Conservation (phyloP, 92 coral and sea anemone genomes). For the Phenganax stokvisi region DNA sequence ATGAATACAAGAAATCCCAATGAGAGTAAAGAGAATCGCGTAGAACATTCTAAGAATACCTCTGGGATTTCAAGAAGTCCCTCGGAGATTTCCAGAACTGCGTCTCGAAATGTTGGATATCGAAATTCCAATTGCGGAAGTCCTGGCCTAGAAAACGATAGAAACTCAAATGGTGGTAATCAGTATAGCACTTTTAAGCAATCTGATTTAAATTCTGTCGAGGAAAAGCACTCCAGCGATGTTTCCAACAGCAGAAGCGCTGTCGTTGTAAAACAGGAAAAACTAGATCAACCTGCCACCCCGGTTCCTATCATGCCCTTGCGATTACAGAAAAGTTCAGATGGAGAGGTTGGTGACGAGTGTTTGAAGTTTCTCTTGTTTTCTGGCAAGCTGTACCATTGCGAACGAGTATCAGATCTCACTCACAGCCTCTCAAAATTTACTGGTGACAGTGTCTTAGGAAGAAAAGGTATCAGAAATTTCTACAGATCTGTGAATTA, state of each 20-base stretch:
- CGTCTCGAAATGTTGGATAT: neutral
- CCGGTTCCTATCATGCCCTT: conserved; percentile 9
- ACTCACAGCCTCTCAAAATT: conserved; percentile 17
- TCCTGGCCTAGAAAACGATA: neutral
- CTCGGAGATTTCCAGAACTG: neutral
- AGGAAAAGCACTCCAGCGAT: neutral
- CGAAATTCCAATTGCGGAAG: neutral
- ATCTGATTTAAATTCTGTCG: neutral
- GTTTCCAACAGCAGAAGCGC: neutral
- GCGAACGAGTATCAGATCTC: conserved; percentile 22
- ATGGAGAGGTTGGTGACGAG: conserved; percentile 23
- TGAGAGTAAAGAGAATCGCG: neutral
- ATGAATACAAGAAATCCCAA: neutral
- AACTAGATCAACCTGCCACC: neutral
- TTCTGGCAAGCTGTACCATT: conserved; percentile 26
- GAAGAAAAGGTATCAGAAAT: conserved; percentile 22
- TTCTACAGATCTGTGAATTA: neutral
- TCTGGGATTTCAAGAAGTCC: neutral
- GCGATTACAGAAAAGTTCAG: neutral
- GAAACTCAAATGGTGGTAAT: neutral
- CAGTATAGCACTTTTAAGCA: neutral
- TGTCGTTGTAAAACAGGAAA: conserved; percentile 16
- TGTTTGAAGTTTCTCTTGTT: conserved; percentile 29
- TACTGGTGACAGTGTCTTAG: neutral
- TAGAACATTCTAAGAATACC: neutral